phyloP scores from a whole-genome alignment of 2,888 invertebrate genomes.

The Urechis unicinctus region DNA sequence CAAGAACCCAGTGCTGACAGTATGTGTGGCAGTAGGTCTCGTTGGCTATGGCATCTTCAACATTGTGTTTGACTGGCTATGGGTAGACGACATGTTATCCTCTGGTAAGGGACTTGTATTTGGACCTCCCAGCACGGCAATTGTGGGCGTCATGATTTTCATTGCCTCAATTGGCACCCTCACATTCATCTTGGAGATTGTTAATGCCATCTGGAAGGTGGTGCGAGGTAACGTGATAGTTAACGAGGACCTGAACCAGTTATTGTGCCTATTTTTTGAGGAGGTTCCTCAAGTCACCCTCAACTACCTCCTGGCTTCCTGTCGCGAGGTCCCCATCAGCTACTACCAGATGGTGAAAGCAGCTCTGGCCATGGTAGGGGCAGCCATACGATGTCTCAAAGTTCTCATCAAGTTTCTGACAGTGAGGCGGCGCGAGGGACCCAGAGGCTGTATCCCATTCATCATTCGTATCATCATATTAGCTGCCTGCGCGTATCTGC shows the following conservation, averaged over 20 bases:
- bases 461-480: background rate
- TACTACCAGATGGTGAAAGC: slow-evolving; percentile 30
- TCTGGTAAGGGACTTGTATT: slow-evolving; percentile 28
- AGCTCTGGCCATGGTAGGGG: slow-evolving; percentile 25
- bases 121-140: slow-evolving; percentile 20
- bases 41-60: slow-evolving; percentile 2
- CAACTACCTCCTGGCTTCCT: slow-evolving; percentile 25
- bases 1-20: background rate
- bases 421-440: no score
- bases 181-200: slow-evolving; percentile 23
- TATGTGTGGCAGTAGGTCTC: background rate
- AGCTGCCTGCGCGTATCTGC: background rate
- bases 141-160: slow-evolving; percentile 18
- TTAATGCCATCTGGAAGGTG: slow-evolving; percentile 22
- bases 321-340: slow-evolving; percentile 30
- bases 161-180: slow-evolving; percentile 28
- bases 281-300: slow-evolving; percentile 27
- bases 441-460: background rate
- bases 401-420: no score
- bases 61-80: slow-evolving; percentile 29
- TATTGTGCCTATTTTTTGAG: slow-evolving; percentile 25
- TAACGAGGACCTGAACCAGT: slow-evolving; percentile 23
- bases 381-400: slow-evolving; percentile 24
- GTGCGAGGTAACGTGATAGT: slow-evolving; percentile 19
- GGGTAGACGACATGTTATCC: slow-evolving; percentile 23